phyloP scores from a whole-genome alignment of 1,140 invertebrate species.

The Steinernema feltiae region DNA sequence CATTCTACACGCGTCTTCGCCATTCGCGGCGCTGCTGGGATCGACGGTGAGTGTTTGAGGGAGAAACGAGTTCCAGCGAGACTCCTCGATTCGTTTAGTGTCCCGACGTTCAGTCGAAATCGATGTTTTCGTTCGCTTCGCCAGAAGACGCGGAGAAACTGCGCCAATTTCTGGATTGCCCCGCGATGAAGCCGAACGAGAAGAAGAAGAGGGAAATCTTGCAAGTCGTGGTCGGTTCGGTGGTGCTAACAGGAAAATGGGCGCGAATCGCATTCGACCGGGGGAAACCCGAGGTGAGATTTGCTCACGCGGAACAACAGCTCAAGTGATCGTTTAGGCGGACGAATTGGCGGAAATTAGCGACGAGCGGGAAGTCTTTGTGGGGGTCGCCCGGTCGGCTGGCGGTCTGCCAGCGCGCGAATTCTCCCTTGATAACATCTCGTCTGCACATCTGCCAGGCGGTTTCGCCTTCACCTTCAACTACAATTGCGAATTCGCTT shows the following conservation, averaged over 20 bases:
- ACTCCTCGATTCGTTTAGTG: neutral
- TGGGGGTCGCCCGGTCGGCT: neutral
- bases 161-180: neutral
- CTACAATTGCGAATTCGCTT: neutral
- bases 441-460: neutral
- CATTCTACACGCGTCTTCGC: neutral
- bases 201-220: neutral
- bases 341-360: neutral
- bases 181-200: neutral
- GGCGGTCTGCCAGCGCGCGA: neutral
- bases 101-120: neutral
- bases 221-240: neutral
- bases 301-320: neutral
- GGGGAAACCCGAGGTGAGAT: neutral
- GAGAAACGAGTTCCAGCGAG: neutral
- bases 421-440: neutral
- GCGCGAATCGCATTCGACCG: slow-evolving; percentile 1
- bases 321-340: neutral
- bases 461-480: neutral
- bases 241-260: neutral
- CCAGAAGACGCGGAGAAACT: neutral
- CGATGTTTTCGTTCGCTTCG: neutral
- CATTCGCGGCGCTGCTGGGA: neutral
- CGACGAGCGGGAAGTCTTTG: neutral
- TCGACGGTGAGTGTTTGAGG: neutral